phyloP scores from a whole-genome alignment of 2,888 invertebrate genomes.

The Serripes groenlandicus region DNA sequence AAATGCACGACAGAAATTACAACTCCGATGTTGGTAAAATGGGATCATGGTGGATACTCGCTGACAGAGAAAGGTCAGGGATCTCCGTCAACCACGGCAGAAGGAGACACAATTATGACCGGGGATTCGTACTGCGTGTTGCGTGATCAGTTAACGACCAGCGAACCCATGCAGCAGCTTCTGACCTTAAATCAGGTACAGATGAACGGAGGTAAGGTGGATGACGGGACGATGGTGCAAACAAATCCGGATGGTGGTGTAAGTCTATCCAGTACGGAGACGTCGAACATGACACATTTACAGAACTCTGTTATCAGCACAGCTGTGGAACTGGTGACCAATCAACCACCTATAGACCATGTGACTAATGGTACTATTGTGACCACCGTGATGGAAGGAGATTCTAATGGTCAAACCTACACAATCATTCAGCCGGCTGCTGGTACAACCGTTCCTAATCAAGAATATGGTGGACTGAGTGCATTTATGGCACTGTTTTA shows the following conservation, averaged over 20 bases:
- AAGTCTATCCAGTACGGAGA: neutral
- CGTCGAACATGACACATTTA: neutral
- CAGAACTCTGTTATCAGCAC: constrained; percentile 7
- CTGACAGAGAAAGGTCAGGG: constrained; percentile 30
- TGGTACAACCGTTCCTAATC: constrained; percentile 35
- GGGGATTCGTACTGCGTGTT: constrained; percentile 46
- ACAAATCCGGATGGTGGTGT: neutral
- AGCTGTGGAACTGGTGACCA: neutral
- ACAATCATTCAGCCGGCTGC: constrained; percentile 49
- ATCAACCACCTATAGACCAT: constrained; percentile 18
- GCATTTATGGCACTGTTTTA: constrained; percentile 76
- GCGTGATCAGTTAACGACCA: constrained; percentile 49
- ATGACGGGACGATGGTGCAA: constrained; percentile 11
- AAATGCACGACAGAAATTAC: constrained; percentile 22
- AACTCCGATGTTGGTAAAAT: constrained; percentile 58
- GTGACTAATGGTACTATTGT: constrained; percentile 48
- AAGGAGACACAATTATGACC: neutral
- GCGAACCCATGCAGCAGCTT: constrained; percentile 39
- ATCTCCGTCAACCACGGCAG: constrained; percentile 20
- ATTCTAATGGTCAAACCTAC: constrained; percentile 43
- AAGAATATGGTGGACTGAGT: constrained; percentile 72
- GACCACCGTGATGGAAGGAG: constrained; percentile 45
- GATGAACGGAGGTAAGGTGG: neutral
- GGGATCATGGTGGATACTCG: constrained; percentile 70
- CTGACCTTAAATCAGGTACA: constrained; percentile 51